Conservation (phyloP, 2,888 invertebrate species). For the Augochlorella aurata region DNA sequence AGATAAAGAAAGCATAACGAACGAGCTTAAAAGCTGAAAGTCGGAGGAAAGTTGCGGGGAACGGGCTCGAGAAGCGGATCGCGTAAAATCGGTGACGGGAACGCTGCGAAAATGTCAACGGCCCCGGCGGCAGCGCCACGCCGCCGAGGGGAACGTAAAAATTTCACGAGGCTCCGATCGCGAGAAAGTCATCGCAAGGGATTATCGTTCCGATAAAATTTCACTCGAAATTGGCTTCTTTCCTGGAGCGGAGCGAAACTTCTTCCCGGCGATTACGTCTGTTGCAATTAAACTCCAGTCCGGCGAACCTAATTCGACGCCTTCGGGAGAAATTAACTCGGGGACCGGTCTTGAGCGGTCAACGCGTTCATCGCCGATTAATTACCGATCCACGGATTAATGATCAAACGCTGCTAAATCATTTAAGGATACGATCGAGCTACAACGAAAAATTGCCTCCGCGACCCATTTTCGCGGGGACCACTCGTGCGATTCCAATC, state of each 20-base stretch:
- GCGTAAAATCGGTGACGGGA: conserved; percentile 15
- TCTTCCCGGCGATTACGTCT: neutral
- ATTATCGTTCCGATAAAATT: conserved; percentile 1
- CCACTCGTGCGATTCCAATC: neutral
- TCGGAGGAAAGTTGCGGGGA: conserved; percentile 20
- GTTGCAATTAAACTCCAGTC: neutral
- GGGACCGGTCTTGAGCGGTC: fast-evolving
- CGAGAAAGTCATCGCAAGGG: neutral
- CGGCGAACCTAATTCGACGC: neutral
- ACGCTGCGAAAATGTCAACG: neutral
- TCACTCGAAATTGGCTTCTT: neutral
- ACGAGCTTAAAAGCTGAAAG: conserved; percentile 9
- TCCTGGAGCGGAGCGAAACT: neutral
- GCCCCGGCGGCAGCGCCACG: neutral
- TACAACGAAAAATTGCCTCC: neutral
- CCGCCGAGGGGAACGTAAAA: conserved; percentile 1
- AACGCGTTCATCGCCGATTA: neutral
- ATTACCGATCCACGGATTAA: neutral
- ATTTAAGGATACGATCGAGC: neutral
- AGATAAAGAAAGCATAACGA: neutral
- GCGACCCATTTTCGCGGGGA: neutral
- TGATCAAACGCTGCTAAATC: neutral
- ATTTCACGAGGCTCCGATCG: neutral
- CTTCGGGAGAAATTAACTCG: neutral
- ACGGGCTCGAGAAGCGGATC: neutral